phyloP scores from a whole-genome alignment of 2,888 invertebrate species.

The Volucella bombylans region DNA sequence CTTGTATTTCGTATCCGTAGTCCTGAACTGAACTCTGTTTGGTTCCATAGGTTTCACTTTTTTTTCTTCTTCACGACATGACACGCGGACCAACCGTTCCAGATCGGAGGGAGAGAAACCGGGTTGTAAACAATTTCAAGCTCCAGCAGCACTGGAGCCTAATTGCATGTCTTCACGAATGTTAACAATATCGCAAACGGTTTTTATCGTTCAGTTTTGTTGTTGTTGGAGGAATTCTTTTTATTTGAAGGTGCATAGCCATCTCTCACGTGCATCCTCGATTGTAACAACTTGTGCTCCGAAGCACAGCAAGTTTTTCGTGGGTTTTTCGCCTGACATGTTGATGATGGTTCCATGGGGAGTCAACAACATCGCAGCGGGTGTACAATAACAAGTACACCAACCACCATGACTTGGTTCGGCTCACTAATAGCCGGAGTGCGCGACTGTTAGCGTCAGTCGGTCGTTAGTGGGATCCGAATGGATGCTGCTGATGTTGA shows the following conservation, averaged over 20 bases:
- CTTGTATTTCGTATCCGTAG: neutral
- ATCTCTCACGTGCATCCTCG: constrained; percentile 46
- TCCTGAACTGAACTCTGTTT: too few relatives aligned
- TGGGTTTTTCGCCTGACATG: constrained; percentile 63
- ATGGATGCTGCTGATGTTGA: constrained; percentile 39
- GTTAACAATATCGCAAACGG: constrained; percentile 59
- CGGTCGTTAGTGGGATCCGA: constrained; percentile 33
- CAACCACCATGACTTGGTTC: constrained; percentile 2
- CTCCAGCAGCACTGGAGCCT: constrained; percentile 48
- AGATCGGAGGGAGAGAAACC: too few relatives aligned
- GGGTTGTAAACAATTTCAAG: constrained; percentile 37
- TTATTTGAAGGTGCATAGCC: constrained; percentile 48
- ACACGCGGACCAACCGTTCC: too few relatives aligned
- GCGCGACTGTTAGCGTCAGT: constrained; percentile 32
- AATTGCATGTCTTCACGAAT: constrained; percentile 67
- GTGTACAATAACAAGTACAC: constrained; percentile 15
- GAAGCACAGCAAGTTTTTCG: constrained; percentile 28
- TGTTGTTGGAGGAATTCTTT: neutral
- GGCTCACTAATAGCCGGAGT: constrained; percentile 50
- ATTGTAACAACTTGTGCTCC: constrained; percentile 35
- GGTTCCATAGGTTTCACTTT: too few relatives aligned
- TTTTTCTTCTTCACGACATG: too few relatives aligned
- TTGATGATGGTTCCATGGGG: constrained; percentile 60
- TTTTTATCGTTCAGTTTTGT: neutral
- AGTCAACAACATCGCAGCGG: constrained; percentile 13